phyloP scores from a whole-genome alignment of 2,113 vertebrate species.

The Brachyistius frenatus region DNA sequence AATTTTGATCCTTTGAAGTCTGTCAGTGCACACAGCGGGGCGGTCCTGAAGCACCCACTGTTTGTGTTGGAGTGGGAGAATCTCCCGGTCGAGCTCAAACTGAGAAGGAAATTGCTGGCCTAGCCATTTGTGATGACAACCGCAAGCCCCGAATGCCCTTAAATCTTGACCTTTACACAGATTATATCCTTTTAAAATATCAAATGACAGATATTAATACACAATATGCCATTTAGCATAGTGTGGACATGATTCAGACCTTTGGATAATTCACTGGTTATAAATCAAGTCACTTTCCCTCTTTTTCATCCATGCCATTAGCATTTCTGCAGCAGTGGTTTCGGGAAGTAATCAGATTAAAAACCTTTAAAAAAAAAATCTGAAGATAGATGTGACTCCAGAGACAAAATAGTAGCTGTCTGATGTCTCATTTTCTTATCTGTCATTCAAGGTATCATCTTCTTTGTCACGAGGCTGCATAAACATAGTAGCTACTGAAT shows the following conservation, averaged over 20 bases:
- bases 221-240: background rate
- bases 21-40: slow-evolving; percentile 11
- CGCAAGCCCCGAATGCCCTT: slow-evolving; percentile 8
- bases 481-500: too few species aligned
- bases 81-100: slow-evolving; percentile 32
- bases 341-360: background rate
- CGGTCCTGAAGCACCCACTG: slow-evolving; percentile 14
- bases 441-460: background rate
- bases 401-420: background rate
- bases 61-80: slow-evolving; percentile 20
- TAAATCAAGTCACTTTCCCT: slow-evolving; percentile 2
- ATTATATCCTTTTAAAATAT: background rate
- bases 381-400: background rate
- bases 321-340: background rate
- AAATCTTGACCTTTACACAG: slow-evolving; percentile 24
- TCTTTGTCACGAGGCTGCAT: too few species aligned
- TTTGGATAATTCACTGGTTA: background rate
- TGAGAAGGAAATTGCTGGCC: slow-evolving; percentile 14
- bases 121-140: slow-evolving; percentile 19
- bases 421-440: background rate
- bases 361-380: background rate
- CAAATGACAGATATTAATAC: slow-evolving; percentile 18
- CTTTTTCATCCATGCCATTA: background rate
- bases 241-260: background rate
- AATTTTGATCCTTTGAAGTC: slow-evolving; percentile 22